Evolutionary conservation across 2,113 vertebrate species (phyloP).

Genomic region (Tychaedon coryphoeus): DNA sequence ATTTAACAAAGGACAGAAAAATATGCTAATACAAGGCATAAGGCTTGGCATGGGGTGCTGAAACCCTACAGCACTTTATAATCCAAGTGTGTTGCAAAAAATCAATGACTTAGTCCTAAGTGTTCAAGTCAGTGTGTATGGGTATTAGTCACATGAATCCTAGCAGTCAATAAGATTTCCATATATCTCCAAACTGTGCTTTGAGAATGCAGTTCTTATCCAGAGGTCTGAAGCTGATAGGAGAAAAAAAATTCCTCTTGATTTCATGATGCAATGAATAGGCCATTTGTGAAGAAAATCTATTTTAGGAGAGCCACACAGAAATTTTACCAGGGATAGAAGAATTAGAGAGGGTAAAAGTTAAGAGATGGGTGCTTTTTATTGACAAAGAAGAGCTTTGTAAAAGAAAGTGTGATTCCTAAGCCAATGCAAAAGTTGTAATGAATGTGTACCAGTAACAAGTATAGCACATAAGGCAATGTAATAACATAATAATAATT

Average conservation of each 20-base stretch:
- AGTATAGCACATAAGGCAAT: fast-evolving
- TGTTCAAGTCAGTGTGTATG: neutral
- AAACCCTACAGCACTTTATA: neutral
- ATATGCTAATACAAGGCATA: neutral
- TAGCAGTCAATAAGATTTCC: slow-evolving; percentile 1
- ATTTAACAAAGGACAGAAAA: slow-evolving; percentile 13
- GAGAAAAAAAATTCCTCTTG: neutral
- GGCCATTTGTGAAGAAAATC: neutral
- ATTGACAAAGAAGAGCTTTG: fast-evolving
- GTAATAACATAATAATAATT: neutral
- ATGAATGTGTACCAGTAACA: neutral
- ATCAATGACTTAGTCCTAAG: neutral
- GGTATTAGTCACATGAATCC: neutral
- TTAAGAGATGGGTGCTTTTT: neutral
- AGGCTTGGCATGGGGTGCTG: neutral
- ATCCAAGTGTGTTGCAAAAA: neutral
- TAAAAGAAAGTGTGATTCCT: neutral
- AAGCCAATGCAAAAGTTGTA: neutral
- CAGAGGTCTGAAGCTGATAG: neutral
- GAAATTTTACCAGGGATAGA: neutral
- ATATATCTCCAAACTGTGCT: neutral
- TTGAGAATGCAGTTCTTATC: neutral
- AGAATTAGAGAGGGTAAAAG: neutral
- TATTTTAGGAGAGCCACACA: neutral
- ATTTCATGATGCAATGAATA: neutral